phyloP scores from a whole-genome alignment of 30 jellyfish, hydroid and myxozoan species.

The Hydractinia echinata region DNA sequence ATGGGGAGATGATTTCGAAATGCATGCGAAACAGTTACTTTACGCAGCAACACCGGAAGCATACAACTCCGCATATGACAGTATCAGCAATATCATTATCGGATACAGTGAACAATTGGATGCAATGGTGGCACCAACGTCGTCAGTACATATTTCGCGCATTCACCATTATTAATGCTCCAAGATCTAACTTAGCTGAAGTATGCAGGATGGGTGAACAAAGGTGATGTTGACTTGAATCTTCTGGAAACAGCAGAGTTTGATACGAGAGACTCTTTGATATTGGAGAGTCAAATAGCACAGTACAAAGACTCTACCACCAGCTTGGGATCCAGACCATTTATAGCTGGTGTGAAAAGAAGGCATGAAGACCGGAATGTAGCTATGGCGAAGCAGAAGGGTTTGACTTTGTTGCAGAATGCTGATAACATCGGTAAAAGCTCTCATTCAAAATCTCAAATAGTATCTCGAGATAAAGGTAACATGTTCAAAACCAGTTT shows the following conservation, averaged over 20 bases:
- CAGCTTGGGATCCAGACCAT: neutral
- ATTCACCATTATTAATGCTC: neutral
- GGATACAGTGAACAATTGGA: no score
- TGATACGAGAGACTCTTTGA: neutral
- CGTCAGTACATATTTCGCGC: neutral
- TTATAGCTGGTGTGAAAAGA: neutral
- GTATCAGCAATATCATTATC: no score
- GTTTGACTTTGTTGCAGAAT: no score
- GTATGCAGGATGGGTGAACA: neutral
- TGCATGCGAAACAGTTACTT: no score
- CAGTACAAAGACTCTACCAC: neutral
- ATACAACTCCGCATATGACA: no score
- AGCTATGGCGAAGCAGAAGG: neutral
- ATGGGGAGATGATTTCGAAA: no score
- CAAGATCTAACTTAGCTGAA: no score
- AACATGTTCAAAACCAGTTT: no score
- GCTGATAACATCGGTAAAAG: no score
- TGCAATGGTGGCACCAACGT: neutral
- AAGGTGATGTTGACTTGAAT: neutral
- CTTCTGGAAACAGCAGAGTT: neutral
- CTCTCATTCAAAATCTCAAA: no score
- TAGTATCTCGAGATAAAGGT: no score
- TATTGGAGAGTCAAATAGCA: neutral
- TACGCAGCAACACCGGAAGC: no score
- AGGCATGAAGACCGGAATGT: constrained; percentile 1